These are phyloP conservation scores for Actinia tenebrosa DNA, from an alignment of 64 coral and sea anemone species.

Conservation along the genomic window DNA sequence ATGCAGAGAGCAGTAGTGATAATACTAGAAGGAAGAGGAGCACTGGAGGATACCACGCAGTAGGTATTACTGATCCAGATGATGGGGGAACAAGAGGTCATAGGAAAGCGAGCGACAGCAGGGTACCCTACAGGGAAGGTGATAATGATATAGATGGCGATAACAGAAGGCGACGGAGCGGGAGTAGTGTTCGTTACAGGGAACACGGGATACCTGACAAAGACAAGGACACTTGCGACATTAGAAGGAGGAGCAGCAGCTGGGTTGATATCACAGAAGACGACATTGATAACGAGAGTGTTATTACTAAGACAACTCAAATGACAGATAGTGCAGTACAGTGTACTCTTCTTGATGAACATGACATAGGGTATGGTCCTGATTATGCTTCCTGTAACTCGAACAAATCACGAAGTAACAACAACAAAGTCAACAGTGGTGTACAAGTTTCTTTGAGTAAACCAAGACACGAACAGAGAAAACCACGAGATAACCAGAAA, in stretches of 20 bases:
- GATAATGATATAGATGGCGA: not conserved
- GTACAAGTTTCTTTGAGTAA: not conserved
- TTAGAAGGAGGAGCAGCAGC: not conserved
- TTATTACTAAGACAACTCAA: not conserved
- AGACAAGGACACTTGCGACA: not conserved
- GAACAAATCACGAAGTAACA: not conserved
- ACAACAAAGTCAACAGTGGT: not conserved
- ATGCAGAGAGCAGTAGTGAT: not conserved
- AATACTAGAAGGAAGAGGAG: not conserved
- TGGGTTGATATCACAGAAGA: not conserved
- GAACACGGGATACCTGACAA: not conserved
- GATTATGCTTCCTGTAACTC: not conserved
- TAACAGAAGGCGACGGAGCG: not conserved
- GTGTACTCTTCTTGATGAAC: not conserved
- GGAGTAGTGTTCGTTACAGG: not conserved
- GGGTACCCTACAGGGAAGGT: not conserved
- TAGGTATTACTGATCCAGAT: not conserved
- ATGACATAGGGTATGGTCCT: not conserved
- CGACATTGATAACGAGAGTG: not conserved
- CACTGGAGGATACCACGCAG: not conserved
- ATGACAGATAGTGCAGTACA: conserved; percentile 2
- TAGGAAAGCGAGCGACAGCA: not conserved
- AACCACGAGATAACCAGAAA: not conserved
- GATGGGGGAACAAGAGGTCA: not conserved
- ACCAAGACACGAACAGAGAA: not conserved